Percentiles rank a stretch among this genome's conserved stretches.
Evolutionary conservation across 2,888 invertebrate species (phyloP).

Genomic region (Microchrysa polita): DNA sequence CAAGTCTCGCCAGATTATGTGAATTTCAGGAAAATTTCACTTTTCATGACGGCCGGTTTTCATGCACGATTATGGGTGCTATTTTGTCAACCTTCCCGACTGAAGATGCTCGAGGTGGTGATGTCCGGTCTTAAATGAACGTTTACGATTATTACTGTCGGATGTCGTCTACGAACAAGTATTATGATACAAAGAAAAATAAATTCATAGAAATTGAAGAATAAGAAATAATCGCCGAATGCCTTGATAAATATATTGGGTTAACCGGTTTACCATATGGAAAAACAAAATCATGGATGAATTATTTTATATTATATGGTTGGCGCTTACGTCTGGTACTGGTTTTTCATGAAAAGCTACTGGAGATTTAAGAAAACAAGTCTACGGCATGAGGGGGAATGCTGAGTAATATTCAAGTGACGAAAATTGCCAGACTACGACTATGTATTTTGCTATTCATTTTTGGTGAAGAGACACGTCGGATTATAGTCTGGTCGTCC

Average conservation of each 20-base stretch:
- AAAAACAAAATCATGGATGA: too few relatives aligned
- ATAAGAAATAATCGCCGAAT: too few relatives aligned
- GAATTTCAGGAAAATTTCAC: constrained; percentile 39
- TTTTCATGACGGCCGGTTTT: constrained; percentile 19
- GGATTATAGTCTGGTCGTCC: too few relatives aligned
- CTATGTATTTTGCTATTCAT: too few relatives aligned
- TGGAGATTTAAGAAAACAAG: too few relatives aligned
- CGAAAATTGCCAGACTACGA: too few relatives aligned
- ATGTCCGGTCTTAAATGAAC: neutral
- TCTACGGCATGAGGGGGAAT: too few relatives aligned
- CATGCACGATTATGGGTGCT: neutral
- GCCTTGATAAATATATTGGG: constrained; percentile 8
- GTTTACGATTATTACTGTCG: constrained; percentile 21
- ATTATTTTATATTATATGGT: too few relatives aligned
- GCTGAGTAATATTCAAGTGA: too few relatives aligned
- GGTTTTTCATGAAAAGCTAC: neutral
- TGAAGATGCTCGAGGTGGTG: neutral
- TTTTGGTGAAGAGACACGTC: too few relatives aligned
- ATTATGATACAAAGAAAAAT: neutral
- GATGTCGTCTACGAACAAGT: neutral
- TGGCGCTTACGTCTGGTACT: neutral
- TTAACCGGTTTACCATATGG: constrained; percentile 2
- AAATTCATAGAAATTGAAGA: neutral
- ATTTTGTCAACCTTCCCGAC: neutral
- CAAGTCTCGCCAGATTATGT: constrained; percentile 22